phyloP scores from a whole-genome alignment of 1,140 invertebrate species.

The Lanistes nyassanus region DNA sequence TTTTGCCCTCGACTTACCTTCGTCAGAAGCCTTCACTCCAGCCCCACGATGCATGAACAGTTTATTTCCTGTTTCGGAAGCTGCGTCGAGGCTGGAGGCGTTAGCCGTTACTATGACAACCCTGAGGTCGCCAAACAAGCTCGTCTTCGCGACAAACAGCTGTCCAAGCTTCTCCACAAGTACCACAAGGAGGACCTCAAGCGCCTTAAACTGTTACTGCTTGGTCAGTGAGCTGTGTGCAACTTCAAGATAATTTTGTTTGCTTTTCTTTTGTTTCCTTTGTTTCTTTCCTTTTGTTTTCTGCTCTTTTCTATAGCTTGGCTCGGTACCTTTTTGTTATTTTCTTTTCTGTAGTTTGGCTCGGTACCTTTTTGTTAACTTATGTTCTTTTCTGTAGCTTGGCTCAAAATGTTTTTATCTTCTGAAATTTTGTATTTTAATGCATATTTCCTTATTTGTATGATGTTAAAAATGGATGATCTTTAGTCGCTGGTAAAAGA shows the following conservation, averaged over 20 bases:
- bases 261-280: neutral
- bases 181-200: constrained; percentile 54
- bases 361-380: no score
- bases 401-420: no score
- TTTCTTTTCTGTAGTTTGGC: neutral
- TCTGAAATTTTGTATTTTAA: no score
- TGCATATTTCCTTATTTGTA: no score
- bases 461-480: no score
- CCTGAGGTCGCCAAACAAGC: constrained; percentile 48
- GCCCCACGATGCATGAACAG: constrained; percentile 22
- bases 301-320: no score
- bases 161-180: constrained; percentile 49
- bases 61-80: constrained; percentile 48
- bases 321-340: neutral
- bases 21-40: neutral
- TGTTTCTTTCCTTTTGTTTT: neutral
- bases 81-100: constrained; percentile 34
- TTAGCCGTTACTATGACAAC: constrained; percentile 28
- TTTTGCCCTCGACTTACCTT: neutral
- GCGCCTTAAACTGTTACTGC: constrained; percentile 49
- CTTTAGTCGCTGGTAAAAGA: no score
- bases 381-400: no score
- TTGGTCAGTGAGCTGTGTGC: constrained; percentile 50
- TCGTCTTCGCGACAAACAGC: constrained; percentile 45
- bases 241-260: no score